phyloP scores from a whole-genome alignment of 2,113 vertebrate species.

The Coptodon rendalli region DNA sequence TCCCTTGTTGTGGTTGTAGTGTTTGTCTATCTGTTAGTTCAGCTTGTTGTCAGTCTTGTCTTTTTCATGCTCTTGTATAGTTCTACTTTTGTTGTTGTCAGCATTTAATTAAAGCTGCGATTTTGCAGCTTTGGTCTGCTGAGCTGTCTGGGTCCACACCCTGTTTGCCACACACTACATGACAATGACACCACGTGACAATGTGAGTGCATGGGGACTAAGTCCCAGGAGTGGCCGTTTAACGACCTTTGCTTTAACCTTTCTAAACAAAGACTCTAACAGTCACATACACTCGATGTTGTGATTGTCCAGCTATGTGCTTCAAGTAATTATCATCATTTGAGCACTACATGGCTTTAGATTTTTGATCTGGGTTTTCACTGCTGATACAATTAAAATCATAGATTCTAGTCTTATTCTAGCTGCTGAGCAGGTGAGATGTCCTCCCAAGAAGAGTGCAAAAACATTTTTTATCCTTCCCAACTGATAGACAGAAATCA shows the following conservation, averaged over 20 bases:
- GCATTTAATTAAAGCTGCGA: neutral
- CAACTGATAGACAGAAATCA: neutral
- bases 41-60: neutral
- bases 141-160: neutral
- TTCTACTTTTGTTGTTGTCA: neutral
- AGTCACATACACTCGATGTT: neutral
- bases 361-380: fast-evolving
- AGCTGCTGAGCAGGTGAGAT: neutral
- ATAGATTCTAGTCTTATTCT: neutral
- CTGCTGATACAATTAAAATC: neutral
- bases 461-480: neutral
- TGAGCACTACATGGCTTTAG: neutral
- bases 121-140: neutral
- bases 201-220: neutral
- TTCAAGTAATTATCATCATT: neutral
- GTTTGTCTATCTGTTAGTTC: neutral
- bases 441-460: neutral
- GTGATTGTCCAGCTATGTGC: neutral
- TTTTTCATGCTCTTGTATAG: neutral
- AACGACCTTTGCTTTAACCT: neutral
- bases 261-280: neutral
- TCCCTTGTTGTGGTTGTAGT: neutral
- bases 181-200: neutral
- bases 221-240: neutral
- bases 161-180: neutral